Evolutionary conservation across 2,888 invertebrate species (phyloP).

Genomic region (Leptopilina myrica): DNA sequence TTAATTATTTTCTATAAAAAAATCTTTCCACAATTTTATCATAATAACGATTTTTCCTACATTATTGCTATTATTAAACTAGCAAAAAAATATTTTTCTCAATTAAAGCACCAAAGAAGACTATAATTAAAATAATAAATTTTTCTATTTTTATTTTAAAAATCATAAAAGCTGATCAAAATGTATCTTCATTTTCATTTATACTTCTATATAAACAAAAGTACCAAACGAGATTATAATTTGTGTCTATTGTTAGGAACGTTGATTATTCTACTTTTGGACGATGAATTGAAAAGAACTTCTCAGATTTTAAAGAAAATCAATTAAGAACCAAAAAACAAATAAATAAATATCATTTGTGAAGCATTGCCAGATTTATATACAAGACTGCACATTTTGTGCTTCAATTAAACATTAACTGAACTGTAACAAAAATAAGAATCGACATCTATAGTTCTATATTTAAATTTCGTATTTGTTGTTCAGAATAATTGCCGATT

Average conservation of each 20-base stretch:
- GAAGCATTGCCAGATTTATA: constrained; percentile 8
- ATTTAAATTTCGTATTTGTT: not conserved
- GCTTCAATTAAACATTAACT: constrained; percentile 12
- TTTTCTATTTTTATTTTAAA: no score
- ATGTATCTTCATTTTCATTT: not conserved
- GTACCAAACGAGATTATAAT: constrained; percentile 5
- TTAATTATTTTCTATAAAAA: no score
- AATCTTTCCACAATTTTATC: no score
- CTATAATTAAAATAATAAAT: no score
- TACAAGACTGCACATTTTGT: constrained; percentile 22
- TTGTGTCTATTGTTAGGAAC: constrained; percentile 13
- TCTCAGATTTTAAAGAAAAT: constrained; percentile 3
- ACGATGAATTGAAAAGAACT: constrained; percentile 31
- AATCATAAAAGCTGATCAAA: not conserved
- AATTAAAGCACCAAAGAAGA: no score
- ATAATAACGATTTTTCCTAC: no score
- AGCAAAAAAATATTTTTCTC: no score
- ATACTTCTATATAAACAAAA: not conserved
- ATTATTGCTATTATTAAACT: no score
- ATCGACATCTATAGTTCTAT: constrained; percentile 4
- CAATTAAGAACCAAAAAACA: not conserved
- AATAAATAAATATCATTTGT: not conserved
- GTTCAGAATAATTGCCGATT: not conserved
- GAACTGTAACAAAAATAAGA: not conserved
- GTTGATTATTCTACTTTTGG: constrained; percentile 20